Base-by-base conservation (phyloP, 2,888 invertebrate species). In the Pristionchus mayeri region DNA sequence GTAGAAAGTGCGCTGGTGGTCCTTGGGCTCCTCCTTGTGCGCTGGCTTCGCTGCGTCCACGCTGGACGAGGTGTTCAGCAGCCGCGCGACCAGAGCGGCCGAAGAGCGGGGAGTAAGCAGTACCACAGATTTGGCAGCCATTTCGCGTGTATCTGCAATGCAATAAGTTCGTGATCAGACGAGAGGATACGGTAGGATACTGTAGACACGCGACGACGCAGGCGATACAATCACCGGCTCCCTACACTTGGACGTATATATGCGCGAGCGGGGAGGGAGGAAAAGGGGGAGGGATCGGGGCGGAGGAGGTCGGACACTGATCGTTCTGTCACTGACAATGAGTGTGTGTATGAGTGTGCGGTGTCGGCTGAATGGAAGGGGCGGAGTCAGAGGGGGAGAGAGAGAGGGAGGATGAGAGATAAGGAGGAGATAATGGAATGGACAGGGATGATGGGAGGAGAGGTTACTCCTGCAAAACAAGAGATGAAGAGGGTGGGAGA, bases 1-100 rank as follows among this genome's bases (percentile, higher is more conserved):
- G 79, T 88, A 88, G 85, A 88, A 88, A 52, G 87, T 87, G 81
- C 86, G 85, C 16, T 78, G 84, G 79, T 85, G 85, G 84, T 88
- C 88, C 40, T 44, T 54, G n/a, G 21, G n/a, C 24, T 71, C n/a
- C 71, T 71, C 71, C 11, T 44, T 71, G 40, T 21, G 71, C n/a
- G 40, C 71, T n/a, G 71, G 63, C 27, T 63, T 63, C 11, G 44
- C 50, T 3, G 76, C 27, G 18, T 78, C 76, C 0, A 50, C 76
- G 0, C 44, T n/a, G 3, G 40, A 0, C 3, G 76, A n/a, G 6
- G 48, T 84, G 85, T 86, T 52, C 44, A 63, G 37, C 16, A 50
- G 7, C n/a, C 40, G 54, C 82, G 84, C 27, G 80, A 60, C 44
- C 85, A 85, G 85, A 81, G 83, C 48, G 84, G 85, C 37, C 85